Evolutionary conservation across 2,113 vertebrate species (phyloP).

Genomic region (Polypterus bichir): DNA sequence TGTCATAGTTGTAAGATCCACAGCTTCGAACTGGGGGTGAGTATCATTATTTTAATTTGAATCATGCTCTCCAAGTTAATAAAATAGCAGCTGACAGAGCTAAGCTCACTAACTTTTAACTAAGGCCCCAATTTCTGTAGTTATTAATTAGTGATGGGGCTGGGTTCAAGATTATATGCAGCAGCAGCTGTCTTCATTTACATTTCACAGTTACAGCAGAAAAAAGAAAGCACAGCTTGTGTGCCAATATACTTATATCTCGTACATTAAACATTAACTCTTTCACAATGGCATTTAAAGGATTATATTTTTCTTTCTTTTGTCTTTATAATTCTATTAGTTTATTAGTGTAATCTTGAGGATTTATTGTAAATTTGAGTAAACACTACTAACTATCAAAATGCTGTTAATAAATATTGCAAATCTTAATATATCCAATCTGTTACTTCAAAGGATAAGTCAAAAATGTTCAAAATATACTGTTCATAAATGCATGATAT

Average conservation of each 20-base stretch:
- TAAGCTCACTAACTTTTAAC: constrained; percentile 24
- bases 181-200: constrained; percentile 51
- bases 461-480: too few species aligned
- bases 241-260: background rate
- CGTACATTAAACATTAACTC: background rate
- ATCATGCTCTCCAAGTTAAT: constrained; percentile 3
- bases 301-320: background rate
- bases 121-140: constrained; percentile 38
- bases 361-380: too few species aligned
- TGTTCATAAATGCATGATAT: too few species aligned
- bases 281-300: constrained; percentile 21
- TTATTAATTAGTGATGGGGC: constrained; percentile 43
- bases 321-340: background rate
- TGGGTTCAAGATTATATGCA: constrained; percentile 39
- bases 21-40: too few species aligned
- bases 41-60: too few species aligned
- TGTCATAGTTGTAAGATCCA: too few species aligned
- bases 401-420: background rate
- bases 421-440: too few species aligned
- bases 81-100: constrained; percentile 16
- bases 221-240: constrained; percentile 10
- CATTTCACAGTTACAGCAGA: constrained; percentile 42
- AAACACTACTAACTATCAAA: constrained; percentile 1
- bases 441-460: too few species aligned
- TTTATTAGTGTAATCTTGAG: background rate